Conservation (phyloP, 2,888 invertebrate genomes). For the Ecdyonurus torrentis region DNA sequence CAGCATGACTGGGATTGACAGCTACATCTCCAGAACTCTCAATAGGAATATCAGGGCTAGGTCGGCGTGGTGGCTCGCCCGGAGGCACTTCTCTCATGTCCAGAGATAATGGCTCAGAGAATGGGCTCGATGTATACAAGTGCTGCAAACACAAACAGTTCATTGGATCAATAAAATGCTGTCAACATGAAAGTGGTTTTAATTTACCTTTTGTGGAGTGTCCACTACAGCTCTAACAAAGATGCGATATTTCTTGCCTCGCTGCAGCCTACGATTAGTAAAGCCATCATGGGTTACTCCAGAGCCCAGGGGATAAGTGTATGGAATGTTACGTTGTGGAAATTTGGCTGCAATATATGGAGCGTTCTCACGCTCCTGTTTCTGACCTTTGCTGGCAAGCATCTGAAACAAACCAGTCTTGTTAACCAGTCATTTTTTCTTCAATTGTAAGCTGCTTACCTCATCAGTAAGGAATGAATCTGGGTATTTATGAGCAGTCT, state of each 20-base stretch:
- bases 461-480: conserved; percentile 23
- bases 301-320: conserved; percentile 30
- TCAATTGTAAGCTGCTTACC: conserved; percentile 14
- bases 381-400: conserved; percentile 13
- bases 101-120: conserved; percentile 73
- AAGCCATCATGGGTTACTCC: conserved; percentile 28
- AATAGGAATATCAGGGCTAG: conserved; percentile 58
- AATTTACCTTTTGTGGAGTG: conserved; percentile 27
- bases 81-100: conserved; percentile 82
- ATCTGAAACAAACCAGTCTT: too few species aligned
- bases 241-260: conserved; percentile 26
- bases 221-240: conserved; percentile 32
- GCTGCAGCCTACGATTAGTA: conserved; percentile 27
- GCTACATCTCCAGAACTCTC: conserved; percentile 13
- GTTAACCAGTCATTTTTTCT: background rate
- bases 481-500: conserved; percentile 21
- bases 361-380: conserved; percentile 14
- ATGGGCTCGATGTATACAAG: conserved; percentile 84
- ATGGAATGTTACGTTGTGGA: conserved; percentile 26
- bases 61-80: conserved; percentile 70
- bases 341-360: conserved; percentile 33
- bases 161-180: background rate
- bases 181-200: background rate
- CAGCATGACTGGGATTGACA: conserved; percentile 14
- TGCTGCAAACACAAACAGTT: conserved; percentile 31